Evolutionary conservation across 1,140 invertebrate species (phyloP).

Genomic region (Thaumatotibia leucotreta): DNA sequence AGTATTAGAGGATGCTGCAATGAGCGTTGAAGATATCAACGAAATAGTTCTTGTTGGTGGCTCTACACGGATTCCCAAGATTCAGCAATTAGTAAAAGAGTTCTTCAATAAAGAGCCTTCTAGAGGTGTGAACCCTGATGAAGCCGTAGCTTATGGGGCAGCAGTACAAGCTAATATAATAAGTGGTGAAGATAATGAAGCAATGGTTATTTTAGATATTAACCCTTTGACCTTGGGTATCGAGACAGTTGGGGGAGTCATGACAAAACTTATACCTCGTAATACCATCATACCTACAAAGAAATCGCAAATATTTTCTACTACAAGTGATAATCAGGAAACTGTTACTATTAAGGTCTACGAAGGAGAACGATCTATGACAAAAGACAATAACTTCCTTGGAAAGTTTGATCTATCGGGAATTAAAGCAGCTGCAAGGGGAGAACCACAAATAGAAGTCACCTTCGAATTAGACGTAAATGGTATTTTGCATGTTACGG

Average conservation of each 20-base stretch:
- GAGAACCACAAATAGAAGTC: constrained; percentile 78
- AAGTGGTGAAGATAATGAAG: constrained; percentile 75
- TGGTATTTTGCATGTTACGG: constrained; percentile 78
- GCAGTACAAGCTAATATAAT: constrained; percentile 80
- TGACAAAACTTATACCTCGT: constrained; percentile 80
- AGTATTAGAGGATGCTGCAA: constrained; percentile 89
- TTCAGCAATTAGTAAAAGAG: constrained; percentile 62
- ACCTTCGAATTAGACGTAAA: constrained; percentile 77
- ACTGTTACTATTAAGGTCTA: constrained; percentile 83
- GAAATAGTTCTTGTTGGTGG: constrained; percentile 84
- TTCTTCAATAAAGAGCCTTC: constrained; percentile 59
- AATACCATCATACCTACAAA: constrained; percentile 81
- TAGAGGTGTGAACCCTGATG: constrained; percentile 79
- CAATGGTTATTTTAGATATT: constrained; percentile 84
- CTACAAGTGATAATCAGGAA: constrained; percentile 82
- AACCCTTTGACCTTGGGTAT: constrained; percentile 72
- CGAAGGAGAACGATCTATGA: constrained; percentile 86
- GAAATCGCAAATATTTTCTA: constrained; percentile 79
- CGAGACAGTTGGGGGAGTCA: constrained; percentile 76
- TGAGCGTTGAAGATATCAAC: constrained; percentile 90
- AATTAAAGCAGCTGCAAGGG: constrained; percentile 79
- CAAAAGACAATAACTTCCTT: constrained; percentile 84
- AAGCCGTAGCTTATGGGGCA: constrained; percentile 80
- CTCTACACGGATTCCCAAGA: constrained; percentile 64
- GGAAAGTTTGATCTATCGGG: constrained; percentile 86